phyloP scores from a whole-genome alignment of 2,113 vertebrate genomes.

The Scytalopus superciliaris region DNA sequence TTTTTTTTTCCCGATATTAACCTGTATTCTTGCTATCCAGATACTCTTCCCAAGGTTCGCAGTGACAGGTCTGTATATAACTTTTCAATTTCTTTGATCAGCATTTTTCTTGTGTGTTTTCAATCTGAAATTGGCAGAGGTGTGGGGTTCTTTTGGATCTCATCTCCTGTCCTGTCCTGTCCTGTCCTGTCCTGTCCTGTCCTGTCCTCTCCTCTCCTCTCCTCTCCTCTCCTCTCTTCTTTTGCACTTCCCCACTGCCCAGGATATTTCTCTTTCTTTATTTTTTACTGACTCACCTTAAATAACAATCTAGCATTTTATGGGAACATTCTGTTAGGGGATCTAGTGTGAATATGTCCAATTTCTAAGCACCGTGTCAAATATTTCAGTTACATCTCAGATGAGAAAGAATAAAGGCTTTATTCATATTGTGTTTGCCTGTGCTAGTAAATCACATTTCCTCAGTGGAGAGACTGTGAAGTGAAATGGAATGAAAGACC shows the following conservation, averaged over 20 bases:
- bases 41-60: background rate
- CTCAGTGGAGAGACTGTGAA: conserved; percentile 42
- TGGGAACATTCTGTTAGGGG: background rate
- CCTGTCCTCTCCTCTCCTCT: too few relatives aligned
- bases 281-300: background rate
- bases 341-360: background rate
- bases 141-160: background rate
- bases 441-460: background rate
- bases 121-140: background rate
- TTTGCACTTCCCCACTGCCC: background rate
- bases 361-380: background rate
- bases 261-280: background rate
- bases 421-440: conserved; percentile 21
- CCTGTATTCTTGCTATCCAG: background rate
- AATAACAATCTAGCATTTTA: background rate
- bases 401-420: conserved; percentile 40
- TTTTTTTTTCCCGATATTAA: background rate
- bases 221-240: too few relatives aligned
- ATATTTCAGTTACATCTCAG: background rate
- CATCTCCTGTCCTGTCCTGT: too few relatives aligned
- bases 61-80: background rate
- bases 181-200: background rate
- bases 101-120: background rate
- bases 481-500: background rate
- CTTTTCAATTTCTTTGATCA: background rate